Conservation (phyloP, 2,113 vertebrate species). For the Typhlomys cinereus region DNA sequence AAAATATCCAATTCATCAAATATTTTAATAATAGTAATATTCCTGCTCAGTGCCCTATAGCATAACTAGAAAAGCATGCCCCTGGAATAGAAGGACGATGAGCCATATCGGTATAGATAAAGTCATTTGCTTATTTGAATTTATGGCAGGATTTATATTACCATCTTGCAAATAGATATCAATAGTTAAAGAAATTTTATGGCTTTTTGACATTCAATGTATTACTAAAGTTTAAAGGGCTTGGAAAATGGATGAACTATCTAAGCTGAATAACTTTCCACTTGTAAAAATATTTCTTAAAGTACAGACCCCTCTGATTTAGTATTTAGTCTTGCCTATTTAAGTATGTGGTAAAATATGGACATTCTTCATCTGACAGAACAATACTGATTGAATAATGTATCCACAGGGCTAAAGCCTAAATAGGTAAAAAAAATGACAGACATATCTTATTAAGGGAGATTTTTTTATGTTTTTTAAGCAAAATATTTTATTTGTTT, state of each 20-base stretch:
- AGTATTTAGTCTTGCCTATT: slow-evolving; percentile 82
- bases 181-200: slow-evolving; percentile 83
- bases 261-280: slow-evolving; percentile 82
- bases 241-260: slow-evolving; percentile 82
- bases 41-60: neutral
- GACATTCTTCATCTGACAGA: slow-evolving; percentile 72
- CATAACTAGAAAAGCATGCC: neutral
- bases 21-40: neutral
- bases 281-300: slow-evolving; percentile 83
- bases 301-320: slow-evolving; percentile 79
- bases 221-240: slow-evolving; percentile 80
- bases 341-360: slow-evolving; percentile 80
- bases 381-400: slow-evolving; percentile 45
- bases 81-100: neutral
- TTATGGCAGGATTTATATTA: slow-evolving; percentile 68
- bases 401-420: slow-evolving; percentile 53
- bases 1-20: slow-evolving; percentile 44
- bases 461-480: slow-evolving; percentile 79
- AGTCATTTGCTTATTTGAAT: slow-evolving; percentile 72
- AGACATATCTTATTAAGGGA: slow-evolving; percentile 72
- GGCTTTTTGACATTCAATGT: slow-evolving; percentile 74
- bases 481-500: slow-evolving; percentile 69
- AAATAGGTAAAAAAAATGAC: slow-evolving; percentile 71
- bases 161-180: slow-evolving; percentile 82
- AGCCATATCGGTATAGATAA: slow-evolving; percentile 74